Evolutionary conservation across 2,888 invertebrate species (phyloP), one percentile per base, ranked within the genome.

Genomic region (Sicus ferrugineus): DNA sequence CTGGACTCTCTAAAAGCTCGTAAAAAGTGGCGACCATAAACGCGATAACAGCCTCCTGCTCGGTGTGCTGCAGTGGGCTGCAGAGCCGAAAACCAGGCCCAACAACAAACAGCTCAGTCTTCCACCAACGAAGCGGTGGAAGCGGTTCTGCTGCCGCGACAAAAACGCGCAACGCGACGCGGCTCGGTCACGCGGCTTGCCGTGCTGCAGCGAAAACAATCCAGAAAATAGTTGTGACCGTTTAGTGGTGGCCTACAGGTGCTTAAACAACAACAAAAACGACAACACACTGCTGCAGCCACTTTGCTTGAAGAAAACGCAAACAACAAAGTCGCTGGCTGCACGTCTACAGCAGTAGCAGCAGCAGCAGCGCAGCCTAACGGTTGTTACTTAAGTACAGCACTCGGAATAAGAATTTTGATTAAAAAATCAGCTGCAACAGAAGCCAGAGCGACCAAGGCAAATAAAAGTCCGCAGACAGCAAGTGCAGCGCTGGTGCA

Each of bases 361-460:
- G 3, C 5, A 30, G 30, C 34, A 19, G 30, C 58, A 21, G 21
- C n/a, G 26, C 48, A 52, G 21, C 7, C 14, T 56, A 56, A 56
- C 56, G 56, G 56, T 56, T 56, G 3, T 30, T 16, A 30, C 56
- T n/a, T n/a, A 26, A 56, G 30, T 26, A n/a, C 30, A 26, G 21
- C 42, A 42, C 61, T 19, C 34, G 11, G 64, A 54, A 56, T 66
- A 38, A 16, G 11, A 66, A 56, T 56, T 65, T 28, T 66, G 28
- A 42, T 42, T 42, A 42, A 54, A 23, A 42, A 38, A 56, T 26
- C 28, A 56, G 66, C 38, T 4, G 30, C 31, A 28, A 61, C 26
- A n/a, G n/a, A n/a, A n/a, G 61, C 42, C 50, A 19, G 31, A 50
- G 31, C 19, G 31, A 31, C n/a, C 48, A 31, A 14, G 50, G 21